phyloP scores from a whole-genome alignment of 1,140 invertebrate species.

The Melipona quadrifasciata region DNA sequence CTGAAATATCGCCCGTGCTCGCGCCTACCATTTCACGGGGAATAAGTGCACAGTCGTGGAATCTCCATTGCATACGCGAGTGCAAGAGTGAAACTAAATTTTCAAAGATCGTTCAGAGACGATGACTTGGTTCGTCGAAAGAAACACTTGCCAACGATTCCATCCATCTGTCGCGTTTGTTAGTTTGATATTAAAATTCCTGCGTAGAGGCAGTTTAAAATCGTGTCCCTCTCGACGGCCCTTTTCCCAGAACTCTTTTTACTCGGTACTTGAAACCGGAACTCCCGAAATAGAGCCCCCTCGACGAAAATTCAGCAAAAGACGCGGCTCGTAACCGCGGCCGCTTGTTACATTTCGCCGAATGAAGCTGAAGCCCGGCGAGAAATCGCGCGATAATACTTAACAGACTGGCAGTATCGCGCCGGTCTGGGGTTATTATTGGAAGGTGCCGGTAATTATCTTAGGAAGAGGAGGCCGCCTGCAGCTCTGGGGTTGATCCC shows the following conservation, averaged over 20 bases:
- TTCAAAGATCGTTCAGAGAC: too few species aligned
- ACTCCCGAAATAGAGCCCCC: background rate
- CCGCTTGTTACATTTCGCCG: background rate
- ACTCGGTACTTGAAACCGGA: background rate
- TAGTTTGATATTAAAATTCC: too few species aligned
- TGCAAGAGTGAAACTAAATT: too few species aligned
- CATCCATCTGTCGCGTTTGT: too few species aligned
- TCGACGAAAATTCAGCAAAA: background rate
- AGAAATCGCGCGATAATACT: conserved; percentile 28
- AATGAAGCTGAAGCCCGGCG: background rate
- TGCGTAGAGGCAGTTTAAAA: background rate
- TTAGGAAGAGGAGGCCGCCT: conserved; percentile 1
- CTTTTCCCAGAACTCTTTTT: background rate
- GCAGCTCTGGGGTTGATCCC: conserved; percentile 14
- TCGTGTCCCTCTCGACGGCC: too few species aligned
- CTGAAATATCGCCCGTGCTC: background rate
- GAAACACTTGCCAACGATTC: too few species aligned
- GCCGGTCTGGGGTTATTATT: conserved; percentile 19
- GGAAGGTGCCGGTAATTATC: conserved; percentile 39
- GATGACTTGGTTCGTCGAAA: too few species aligned
- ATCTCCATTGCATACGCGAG: background rate
- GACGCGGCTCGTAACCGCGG: too few species aligned
- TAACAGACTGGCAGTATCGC: background rate
- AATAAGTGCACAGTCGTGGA: background rate
- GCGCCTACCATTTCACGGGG: too few species aligned